Conservation (phyloP, 2,797 vertebrate species). For the Paramormyrops hopkinsi region DNA sequence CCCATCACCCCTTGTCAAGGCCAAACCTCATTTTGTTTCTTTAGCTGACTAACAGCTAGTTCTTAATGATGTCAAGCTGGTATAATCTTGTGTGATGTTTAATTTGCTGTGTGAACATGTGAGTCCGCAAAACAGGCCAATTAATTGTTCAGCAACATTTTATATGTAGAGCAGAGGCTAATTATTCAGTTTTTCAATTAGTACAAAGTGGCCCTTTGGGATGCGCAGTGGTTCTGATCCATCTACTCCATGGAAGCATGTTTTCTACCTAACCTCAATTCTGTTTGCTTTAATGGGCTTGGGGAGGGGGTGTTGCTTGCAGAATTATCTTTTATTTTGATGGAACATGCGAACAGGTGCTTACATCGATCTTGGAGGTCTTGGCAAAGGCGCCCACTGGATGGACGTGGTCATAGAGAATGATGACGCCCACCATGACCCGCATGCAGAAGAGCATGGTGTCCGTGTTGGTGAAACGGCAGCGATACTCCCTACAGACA, state of each 20-base stretch:
- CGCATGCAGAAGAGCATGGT: constrained; percentile 89
- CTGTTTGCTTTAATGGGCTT: not conserved
- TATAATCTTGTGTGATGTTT: not conserved
- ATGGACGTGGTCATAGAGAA: constrained; percentile 86
- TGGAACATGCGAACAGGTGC: constrained; percentile 30
- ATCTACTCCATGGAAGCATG: not conserved
- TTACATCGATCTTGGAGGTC: constrained; percentile 87
- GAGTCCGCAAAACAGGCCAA: not conserved
- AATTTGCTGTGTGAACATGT: not conserved
- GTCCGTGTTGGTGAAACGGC: constrained; percentile 86
- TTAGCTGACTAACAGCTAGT: not conserved
- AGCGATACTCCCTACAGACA: constrained; percentile 73
- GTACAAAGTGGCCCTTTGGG: not conserved
- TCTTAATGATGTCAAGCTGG: not conserved
- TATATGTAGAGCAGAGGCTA: not conserved
- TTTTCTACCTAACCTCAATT: not conserved
- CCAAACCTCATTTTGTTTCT: not conserved
- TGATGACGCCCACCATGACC: constrained; percentile 88
- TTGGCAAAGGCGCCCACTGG: constrained; percentile 85
- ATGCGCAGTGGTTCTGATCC: not conserved
- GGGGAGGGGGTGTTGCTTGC: not conserved
- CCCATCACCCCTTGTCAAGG: not conserved
- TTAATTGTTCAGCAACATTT: not conserved
- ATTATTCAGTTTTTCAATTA: not conserved
- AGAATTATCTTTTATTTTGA: not conserved